Evolutionary conservation across 1,140 invertebrate species (phyloP).

Genomic region (Metopolophium dirhodum): DNA sequence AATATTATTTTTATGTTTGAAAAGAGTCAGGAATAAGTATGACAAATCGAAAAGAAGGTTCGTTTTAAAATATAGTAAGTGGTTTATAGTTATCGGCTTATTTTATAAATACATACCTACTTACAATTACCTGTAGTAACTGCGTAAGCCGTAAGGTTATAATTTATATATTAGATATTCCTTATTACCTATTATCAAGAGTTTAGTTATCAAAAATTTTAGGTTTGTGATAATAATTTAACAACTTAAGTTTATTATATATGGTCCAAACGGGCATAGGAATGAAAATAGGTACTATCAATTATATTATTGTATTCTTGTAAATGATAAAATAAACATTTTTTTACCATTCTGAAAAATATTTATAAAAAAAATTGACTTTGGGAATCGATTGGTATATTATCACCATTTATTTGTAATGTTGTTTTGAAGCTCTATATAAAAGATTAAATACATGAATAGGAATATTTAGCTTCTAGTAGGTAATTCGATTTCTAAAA

Average conservation of each 20-base stretch:
- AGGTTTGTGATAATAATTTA: background rate
- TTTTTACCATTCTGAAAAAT: background rate
- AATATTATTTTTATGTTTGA: slow-evolving; percentile 1
- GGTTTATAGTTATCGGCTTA: background rate
- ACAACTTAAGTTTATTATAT: background rate
- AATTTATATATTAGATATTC: background rate
- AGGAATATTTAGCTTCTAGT: background rate
- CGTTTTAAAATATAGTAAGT: background rate
- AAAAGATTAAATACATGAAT: background rate
- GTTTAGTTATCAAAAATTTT: background rate
- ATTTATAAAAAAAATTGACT: background rate
- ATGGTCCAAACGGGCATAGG: background rate
- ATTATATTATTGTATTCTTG: background rate
- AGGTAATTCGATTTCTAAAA: background rate
- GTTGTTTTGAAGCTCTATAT: background rate
- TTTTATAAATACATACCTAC: background rate
- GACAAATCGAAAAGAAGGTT: background rate
- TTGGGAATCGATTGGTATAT: background rate
- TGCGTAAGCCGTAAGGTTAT: background rate
- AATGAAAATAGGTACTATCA: too few relatives aligned
- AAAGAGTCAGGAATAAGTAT: background rate
- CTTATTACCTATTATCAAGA: background rate
- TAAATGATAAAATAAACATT: background rate
- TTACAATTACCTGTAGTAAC: background rate
- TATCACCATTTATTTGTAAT: background rate